Evolutionary conservation across 2,888 invertebrate species (phyloP), one percentile per base, ranked within the genome.

Genomic region (Melanotus villosus): DNA sequence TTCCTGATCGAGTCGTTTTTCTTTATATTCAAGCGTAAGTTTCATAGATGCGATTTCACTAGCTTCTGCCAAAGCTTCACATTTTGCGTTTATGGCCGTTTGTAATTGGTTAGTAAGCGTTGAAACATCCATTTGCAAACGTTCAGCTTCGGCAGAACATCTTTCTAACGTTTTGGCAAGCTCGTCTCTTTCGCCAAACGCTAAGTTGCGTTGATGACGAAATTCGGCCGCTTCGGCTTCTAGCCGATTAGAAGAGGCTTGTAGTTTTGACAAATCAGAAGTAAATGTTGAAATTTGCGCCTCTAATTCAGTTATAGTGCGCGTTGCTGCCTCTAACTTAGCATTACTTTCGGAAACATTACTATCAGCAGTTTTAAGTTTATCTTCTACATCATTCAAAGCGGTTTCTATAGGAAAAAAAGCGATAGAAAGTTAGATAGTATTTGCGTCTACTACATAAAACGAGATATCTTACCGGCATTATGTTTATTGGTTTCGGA

Each of bases 1-100:
- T 84, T 97, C 97, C 81, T 94, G 93, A 78, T 95, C 93, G 78
- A 96, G 87, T 16, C 94, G 89, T 79, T 93, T 93, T 84, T 96
- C 96, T 77, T 92, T 93, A 82, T 91, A 92, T 79, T 93, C 93
- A 18, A 95, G 83, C 9, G 91, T 89, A 65, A 94, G 87, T 85
- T 95, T 93, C 82, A 92, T 92, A 73, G 93, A 92, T 77, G 92
- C 90, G 36, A 95, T 88, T 85, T 96, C 96, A 83, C 95, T 94
- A 68, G 91, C 88, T 74, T 92, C 89, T 4, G 92, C 90, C 56
- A 95, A 83, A 0, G 94, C 94, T 84, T 95, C 93, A 85, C 94
- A 95, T 86, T 96, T 96, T 1, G 93, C 89, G 76, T 90, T 89
- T 70, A 94, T 91, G 18, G 95, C 92, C 56, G 88, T 83, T 76